Conservation (phyloP, 1,140 invertebrate genomes). For the Drosophila pachea region DNA sequence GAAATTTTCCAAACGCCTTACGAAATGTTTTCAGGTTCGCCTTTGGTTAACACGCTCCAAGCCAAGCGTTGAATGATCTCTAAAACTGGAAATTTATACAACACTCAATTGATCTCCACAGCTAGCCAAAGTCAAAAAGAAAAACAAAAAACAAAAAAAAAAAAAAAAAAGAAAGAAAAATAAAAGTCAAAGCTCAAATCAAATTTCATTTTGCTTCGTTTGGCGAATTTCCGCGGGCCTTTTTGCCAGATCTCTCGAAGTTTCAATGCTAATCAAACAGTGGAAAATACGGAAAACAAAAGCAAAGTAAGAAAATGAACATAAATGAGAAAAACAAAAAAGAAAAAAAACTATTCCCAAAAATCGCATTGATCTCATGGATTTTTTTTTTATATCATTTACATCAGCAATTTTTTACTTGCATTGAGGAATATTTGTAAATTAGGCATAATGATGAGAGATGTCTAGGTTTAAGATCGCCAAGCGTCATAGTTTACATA, state of each 20-base stretch:
- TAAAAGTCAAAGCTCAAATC: conserved; percentile 8
- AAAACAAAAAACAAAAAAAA: conserved; percentile 12
- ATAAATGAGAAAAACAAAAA: conserved; percentile 46
- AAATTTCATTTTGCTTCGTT: conserved; percentile 9
- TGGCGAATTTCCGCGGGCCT: conserved; percentile 1
- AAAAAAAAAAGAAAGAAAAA: no score
- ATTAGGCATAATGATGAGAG: conserved; percentile 49
- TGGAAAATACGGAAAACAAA: conserved; percentile 51
- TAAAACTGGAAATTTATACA: conserved; percentile 62
- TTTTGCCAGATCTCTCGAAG: conserved; percentile 54
- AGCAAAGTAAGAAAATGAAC: conserved; percentile 47
- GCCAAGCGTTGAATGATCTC: conserved; percentile 66
- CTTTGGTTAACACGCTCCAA: conserved; percentile 34
- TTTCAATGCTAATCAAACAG: conserved; percentile 68
- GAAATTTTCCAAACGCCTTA: conserved; percentile 43
- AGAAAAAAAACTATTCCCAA: conserved; percentile 76
- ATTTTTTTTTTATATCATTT: conserved; percentile 70
- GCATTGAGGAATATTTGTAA: conserved; percentile 51
- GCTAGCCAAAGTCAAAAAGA: conserved; percentile 64
- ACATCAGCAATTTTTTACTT: conserved; percentile 62
- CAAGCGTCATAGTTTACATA: conserved; percentile 74
- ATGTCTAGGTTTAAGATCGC: conserved; percentile 62
- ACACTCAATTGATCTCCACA: conserved; percentile 68
- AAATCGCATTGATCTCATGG: conserved; percentile 79
- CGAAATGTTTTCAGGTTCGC: conserved; percentile 44